A percentile compares a stretch with the other conserved stretches of the same genome.
Conservation (phyloP, 2,888 invertebrate species). For the Hipparchia semele region DNA sequence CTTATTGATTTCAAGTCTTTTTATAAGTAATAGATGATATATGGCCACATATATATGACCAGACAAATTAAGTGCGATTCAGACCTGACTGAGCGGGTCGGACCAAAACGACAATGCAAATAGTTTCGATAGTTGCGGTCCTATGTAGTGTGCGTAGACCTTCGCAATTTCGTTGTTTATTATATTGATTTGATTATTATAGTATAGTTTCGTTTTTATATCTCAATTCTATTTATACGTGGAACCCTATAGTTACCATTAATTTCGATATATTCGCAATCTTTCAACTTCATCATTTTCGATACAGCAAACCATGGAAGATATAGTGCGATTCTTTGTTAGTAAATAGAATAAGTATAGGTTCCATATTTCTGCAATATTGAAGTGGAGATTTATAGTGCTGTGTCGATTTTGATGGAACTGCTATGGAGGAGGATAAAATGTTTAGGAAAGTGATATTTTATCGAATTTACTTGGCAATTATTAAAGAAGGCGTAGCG, state of each 20-base stretch:
- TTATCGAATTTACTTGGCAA: slow-evolving; percentile 80
- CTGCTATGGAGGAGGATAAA: slow-evolving; percentile 37
- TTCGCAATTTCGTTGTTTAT: slow-evolving; percentile 12
- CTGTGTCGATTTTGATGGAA: slow-evolving; percentile 42
- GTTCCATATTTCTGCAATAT: slow-evolving; percentile 23
- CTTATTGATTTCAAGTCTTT: neutral
- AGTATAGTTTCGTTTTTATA: slow-evolving; percentile 45
- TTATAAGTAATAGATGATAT: neutral
- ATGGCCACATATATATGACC: too few relatives aligned
- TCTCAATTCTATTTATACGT: slow-evolving; percentile 45
- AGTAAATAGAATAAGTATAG: slow-evolving; percentile 1
- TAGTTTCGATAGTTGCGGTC: neutral
- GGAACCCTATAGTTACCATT: slow-evolving; percentile 49
- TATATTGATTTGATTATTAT: slow-evolving; percentile 14
- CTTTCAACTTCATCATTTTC: slow-evolving; percentile 36
- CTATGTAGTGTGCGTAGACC: slow-evolving; percentile 16
- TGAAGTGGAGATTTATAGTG: slow-evolving; percentile 18
- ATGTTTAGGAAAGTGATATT: slow-evolving; percentile 64
- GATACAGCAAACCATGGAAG: slow-evolving; percentile 24
- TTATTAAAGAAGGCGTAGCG: slow-evolving; percentile 47
- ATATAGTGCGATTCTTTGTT: neutral
- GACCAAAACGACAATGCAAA: neutral
- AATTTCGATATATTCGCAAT: slow-evolving; percentile 43
- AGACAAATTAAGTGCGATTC: too few relatives aligned
- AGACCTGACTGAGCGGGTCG: too few relatives aligned